Evolutionary conservation across 2,888 invertebrate genomes (phyloP).

Genomic region (Antheraea assamensis): DNA sequence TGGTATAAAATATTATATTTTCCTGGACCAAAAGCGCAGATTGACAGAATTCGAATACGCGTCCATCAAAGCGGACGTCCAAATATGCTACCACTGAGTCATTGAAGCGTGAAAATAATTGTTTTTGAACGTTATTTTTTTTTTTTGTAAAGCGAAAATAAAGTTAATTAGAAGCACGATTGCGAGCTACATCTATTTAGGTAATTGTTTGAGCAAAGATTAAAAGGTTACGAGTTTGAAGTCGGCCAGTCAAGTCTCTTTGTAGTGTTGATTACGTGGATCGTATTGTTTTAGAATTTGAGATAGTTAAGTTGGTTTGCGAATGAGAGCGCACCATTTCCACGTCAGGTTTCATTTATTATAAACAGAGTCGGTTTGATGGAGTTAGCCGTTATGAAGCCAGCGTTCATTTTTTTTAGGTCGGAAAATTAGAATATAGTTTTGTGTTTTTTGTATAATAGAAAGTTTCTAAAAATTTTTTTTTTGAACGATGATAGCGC

Average conservation of each 20-base stretch:
- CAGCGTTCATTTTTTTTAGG: not conserved
- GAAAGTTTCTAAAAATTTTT: too few relatives aligned
- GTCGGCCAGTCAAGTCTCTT: conserved; percentile 10
- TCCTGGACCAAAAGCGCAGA: too few relatives aligned
- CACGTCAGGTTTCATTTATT: conserved; percentile 17
- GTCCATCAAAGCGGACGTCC: too few relatives aligned
- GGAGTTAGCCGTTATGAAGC: not conserved
- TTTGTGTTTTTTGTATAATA: too few relatives aligned
- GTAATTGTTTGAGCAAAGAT: conserved; percentile 10
- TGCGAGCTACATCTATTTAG: not conserved
- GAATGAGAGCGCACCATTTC: conserved; percentile 25
- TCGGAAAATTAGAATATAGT: too few relatives aligned
- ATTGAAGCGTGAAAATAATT: not conserved
- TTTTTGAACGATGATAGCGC: too few relatives aligned
- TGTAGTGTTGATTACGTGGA: conserved; percentile 13
- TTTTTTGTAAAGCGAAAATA: conserved; percentile 6
- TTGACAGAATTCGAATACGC: too few relatives aligned
- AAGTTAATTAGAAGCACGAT: conserved; percentile 7
- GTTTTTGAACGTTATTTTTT: not conserved
- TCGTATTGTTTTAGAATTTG: conserved; percentile 9
- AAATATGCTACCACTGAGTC: not conserved
- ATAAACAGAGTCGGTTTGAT: not conserved
- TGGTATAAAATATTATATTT: too few relatives aligned
- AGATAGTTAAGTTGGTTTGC: conserved; percentile 13
- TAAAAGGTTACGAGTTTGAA: conserved; percentile 13